phyloP scores from a whole-genome alignment of 2,113 vertebrate genomes.

The human region DNA sequence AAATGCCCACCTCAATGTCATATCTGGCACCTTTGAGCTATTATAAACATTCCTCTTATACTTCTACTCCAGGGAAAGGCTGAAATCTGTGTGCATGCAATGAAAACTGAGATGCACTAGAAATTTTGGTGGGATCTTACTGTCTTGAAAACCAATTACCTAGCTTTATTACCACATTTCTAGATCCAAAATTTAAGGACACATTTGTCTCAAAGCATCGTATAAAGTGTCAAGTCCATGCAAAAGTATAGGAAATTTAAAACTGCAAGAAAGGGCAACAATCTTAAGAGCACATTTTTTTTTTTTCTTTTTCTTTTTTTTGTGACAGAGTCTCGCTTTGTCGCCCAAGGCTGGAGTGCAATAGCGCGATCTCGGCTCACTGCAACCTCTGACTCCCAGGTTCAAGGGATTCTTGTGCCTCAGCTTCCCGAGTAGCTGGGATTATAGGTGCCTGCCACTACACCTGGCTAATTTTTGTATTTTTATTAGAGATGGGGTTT shows the following conservation, averaged over 20 bases:
- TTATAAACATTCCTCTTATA: not conserved
- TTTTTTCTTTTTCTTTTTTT: too few species aligned
- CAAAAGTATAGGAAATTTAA: not conserved
- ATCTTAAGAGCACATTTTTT: not conserved
- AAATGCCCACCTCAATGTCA: not conserved
- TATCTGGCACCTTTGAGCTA: not conserved
- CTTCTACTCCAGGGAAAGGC: not conserved
- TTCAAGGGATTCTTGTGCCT: too few species aligned
- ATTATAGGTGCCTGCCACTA: too few species aligned
- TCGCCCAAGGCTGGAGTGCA: too few species aligned
- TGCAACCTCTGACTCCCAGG: too few species aligned
- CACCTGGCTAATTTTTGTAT: too few species aligned
- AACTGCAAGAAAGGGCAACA: not conserved
- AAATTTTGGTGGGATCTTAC: not conserved
- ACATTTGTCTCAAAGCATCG: not conserved
- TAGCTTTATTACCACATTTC: not conserved
- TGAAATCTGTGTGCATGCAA: not conserved
- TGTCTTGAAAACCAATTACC: not conserved
- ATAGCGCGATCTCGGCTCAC: too few species aligned
- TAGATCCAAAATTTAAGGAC: not conserved
- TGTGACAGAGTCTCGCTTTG: too few species aligned
- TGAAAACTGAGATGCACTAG: not conserved
- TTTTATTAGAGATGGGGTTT: too few species aligned
- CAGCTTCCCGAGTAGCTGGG: too few species aligned
- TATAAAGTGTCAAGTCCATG: not conserved